phyloP scores from a whole-genome alignment of 2,797 vertebrate genomes.

The Acanthurus leucopareius region DNA sequence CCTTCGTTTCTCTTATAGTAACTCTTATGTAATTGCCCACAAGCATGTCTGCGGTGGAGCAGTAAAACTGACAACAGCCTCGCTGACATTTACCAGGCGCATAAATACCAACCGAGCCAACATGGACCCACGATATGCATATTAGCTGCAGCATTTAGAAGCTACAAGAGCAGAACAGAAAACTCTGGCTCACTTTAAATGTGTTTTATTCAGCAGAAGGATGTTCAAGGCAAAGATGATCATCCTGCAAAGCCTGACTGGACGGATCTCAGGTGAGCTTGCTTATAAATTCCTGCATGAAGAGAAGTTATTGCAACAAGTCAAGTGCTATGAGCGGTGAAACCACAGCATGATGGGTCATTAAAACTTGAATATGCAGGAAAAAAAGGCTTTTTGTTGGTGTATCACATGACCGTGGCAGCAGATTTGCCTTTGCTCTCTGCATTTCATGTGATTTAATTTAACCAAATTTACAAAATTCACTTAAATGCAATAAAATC shows the following conservation, averaged over 20 bases:
- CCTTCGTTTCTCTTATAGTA: neutral
- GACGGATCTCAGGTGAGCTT: neutral
- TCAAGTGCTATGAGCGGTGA: neutral
- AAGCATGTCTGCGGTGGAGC: slow-evolving; percentile 31
- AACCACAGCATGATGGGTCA: neutral
- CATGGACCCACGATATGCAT: slow-evolving; percentile 13
- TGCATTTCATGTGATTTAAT: neutral
- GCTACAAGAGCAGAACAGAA: slow-evolving; percentile 18
- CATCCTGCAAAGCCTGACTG: neutral
- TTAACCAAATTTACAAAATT: no score
- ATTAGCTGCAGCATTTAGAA: slow-evolving; percentile 1
- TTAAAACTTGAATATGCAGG: neutral
- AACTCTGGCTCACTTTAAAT: slow-evolving; percentile 11
- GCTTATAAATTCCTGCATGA: neutral
- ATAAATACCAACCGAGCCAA: slow-evolving; percentile 24
- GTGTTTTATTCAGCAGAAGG: neutral
- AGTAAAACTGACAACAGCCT: slow-evolving; percentile 23
- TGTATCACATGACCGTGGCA: neutral
- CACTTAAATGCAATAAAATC: no score
- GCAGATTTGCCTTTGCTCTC: neutral
- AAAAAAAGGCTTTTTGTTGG: no score
- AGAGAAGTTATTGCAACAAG: neutral
- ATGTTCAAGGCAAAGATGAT: slow-evolving; percentile 2
- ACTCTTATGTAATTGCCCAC: slow-evolving; percentile 14
- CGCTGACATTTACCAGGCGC: slow-evolving; percentile 30